A percentile compares a stretch with the other conserved stretches of the same genome.
These are phyloP conservation scores for Stenoptilia bipunctidactyla DNA, from an alignment of 2,888 invertebrate genomes.

Conservation along the genomic window DNA sequence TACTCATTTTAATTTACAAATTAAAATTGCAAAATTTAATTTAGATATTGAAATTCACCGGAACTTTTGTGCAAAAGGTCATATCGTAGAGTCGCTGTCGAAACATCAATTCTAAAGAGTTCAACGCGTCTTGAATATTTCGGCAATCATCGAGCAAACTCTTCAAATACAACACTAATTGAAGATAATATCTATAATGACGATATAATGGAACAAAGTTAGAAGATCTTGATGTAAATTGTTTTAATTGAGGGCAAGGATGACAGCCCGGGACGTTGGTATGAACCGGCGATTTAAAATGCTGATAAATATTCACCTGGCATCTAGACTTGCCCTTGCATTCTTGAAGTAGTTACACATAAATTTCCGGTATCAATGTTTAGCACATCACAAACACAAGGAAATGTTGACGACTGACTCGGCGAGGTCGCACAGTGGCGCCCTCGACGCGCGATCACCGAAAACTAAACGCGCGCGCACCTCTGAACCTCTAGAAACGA, in stretches of 20 bases:
- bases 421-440: constrained; percentile 21
- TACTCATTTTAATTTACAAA: no score
- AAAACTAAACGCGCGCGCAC: constrained; percentile 40
- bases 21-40: no score
- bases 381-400: constrained; percentile 56
- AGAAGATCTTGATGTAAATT: constrained; percentile 49
- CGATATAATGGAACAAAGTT: no score
- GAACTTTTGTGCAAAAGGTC: no score
- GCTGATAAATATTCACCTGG: constrained; percentile 37
- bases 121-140: no score
- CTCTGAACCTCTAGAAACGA: constrained; percentile 37
- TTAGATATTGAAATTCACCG: no score
- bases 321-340: no score
- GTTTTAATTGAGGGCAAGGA: constrained; percentile 65
- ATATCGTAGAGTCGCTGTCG: no score
- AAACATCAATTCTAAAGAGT: no score
- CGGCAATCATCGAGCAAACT: no score
- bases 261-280: constrained; percentile 31
- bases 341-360: constrained; percentile 20
- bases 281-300: constrained; percentile 24
- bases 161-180: no score
- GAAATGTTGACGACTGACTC: constrained; percentile 28
- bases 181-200: no score
- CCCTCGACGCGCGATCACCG: constrained; percentile 56
- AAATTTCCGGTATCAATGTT: neutral